Base-by-base conservation (phyloP, 2,888 invertebrate genomes). In the Acleris holmiana region DNA sequence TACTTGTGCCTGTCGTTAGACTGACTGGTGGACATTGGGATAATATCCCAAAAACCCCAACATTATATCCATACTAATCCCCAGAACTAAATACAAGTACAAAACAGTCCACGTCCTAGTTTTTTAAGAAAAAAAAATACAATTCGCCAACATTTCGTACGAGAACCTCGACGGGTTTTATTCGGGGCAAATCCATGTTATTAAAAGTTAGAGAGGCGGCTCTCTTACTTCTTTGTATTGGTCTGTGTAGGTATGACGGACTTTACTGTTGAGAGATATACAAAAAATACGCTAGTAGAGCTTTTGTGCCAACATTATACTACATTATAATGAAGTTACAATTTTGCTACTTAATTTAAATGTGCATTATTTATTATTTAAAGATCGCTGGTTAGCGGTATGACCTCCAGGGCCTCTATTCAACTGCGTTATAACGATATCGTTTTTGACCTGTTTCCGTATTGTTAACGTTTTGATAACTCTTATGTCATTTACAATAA, bases 121-220 rank as follows among this genome's bases (percentile, higher is more conserved):
- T 57, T 53, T 40, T 17, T 19, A 23, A 58, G 19, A 64, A 64
- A 48, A 64, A n/a, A n/a, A 59, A n/a, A 59, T 53, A 58, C 23
- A 64, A 64, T 54, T 25, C 40, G 40, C 18, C 47, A 47, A 58
- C 40, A 58, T 58, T 58, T 51, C 23, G 40, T 53, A 25, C 49
- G 8, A 50, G 55, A 49, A 46, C 40, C 51, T 57, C 51, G 46
- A 46, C 46, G 21, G 53, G 47, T 58, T 58, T 51, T 35, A 57
- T 57, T 64, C 48, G 25, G 60, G 46, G 44, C 35, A 64, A 64
- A 59, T 64, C 58, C 58, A 58, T 58, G 64, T 53, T 59, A 64
- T 59, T 59, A 64, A 64, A 64, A 64, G 41, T 59, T 59, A 54
- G 53, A 50, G 53, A 25, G 48, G 21, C 54, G 18, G 15, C 35